Conservation (phyloP, 2,113 vertebrate genomes). For the Vidua chalybeata region DNA sequence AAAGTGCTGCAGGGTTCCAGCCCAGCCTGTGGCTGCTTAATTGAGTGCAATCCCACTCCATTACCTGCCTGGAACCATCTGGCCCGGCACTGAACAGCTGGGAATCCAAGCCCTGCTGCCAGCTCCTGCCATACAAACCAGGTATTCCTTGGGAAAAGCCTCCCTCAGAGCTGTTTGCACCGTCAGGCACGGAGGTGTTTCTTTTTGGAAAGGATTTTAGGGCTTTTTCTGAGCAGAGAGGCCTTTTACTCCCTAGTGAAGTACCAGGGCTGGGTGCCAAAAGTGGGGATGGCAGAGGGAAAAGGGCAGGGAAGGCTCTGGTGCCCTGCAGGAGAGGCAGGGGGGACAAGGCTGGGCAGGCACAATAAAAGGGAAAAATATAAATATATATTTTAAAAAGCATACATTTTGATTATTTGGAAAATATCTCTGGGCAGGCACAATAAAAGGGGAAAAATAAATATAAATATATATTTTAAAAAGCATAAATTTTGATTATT, state of each 20-base stretch:
- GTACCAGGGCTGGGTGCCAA: accelerated
- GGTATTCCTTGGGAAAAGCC: background rate
- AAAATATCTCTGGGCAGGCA: too few species aligned
- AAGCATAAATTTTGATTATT: too few species aligned
- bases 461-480: too few species aligned
- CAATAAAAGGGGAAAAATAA: too few species aligned
- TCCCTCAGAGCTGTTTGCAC: accelerated
- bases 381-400: background rate
- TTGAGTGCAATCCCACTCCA: background rate
- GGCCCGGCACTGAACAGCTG: background rate
- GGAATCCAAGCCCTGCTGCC: background rate
- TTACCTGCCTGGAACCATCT: slow-evolving; percentile 9
- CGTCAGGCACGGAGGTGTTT: accelerated
- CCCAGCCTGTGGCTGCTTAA: background rate
- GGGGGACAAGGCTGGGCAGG: background rate
- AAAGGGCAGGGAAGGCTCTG: background rate
- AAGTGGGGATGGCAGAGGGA: accelerated
- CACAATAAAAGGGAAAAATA: accelerated
- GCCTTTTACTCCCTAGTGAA: accelerated
- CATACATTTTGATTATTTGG: too few species aligned
- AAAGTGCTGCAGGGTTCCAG: background rate
- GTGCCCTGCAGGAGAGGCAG: accelerated
- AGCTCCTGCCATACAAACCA: background rate
- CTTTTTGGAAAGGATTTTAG: background rate
- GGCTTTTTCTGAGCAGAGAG: background rate